These are phyloP conservation scores for Sebastolobus alascanus DNA, from an alignment of 2,797 vertebrate species.

Conservation along the genomic window DNA sequence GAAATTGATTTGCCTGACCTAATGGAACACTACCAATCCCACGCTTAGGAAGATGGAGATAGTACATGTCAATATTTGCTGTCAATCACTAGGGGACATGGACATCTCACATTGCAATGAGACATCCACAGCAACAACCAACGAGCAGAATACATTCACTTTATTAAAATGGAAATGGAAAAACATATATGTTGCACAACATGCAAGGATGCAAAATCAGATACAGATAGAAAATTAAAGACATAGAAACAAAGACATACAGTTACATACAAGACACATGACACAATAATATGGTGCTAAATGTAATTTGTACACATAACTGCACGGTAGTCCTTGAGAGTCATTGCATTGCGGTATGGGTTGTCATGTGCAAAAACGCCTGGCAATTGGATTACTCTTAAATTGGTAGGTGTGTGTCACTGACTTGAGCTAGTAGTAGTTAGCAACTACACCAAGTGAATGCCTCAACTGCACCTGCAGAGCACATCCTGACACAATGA, in stretches of 20 bases:
- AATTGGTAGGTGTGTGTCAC: slow-evolving; percentile 11
- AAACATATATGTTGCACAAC: slow-evolving; percentile 70
- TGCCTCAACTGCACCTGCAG: slow-evolving; percentile 24
- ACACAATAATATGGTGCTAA: slow-evolving; percentile 34
- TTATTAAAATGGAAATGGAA: slow-evolving; percentile 79
- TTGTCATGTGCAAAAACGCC: neutral
- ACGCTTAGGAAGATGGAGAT: slow-evolving; percentile 46
- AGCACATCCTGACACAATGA: slow-evolving; percentile 46
- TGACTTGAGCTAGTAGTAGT: slow-evolving; percentile 28
- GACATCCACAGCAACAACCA: slow-evolving; percentile 72
- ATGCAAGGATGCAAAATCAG: slow-evolving; percentile 82
- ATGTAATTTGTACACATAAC: slow-evolving; percentile 36
- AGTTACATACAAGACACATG: slow-evolving; percentile 53
- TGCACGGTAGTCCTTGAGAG: slow-evolving; percentile 17
- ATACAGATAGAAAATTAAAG: slow-evolving; percentile 64
- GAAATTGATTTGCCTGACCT: slow-evolving; percentile 20
- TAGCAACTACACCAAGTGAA: slow-evolving; percentile 38
- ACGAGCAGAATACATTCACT: slow-evolving; percentile 75
- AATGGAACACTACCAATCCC: slow-evolving; percentile 65
- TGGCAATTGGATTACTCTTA: slow-evolving; percentile 11
- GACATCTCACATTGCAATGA: slow-evolving; percentile 71
- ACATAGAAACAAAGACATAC: slow-evolving; percentile 47
- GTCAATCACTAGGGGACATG: slow-evolving; percentile 59
- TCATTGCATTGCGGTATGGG: slow-evolving; percentile 18
- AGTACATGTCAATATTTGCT: slow-evolving; percentile 59